A percentile compares a stretch with the other conserved stretches of the same genome.
These are phyloP conservation scores for Henricia sp. DNA, from an alignment of 53 echinoderm and acorn worm species.

Conservation along the genomic window DNA sequence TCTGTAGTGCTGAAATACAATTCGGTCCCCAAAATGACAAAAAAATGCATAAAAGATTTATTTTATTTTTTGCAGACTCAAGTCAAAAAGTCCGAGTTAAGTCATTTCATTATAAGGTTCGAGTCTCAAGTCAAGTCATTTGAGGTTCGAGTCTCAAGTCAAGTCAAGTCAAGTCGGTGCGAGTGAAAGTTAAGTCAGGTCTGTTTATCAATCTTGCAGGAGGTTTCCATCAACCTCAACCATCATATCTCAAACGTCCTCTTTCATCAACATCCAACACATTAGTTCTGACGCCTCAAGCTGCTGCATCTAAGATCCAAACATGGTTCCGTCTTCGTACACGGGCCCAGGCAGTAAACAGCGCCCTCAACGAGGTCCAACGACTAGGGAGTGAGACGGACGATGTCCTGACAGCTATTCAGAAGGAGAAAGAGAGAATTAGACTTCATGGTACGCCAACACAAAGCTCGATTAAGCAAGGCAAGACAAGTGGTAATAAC, in stretches of 20 bases:
- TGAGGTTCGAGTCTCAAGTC: too few relatives aligned
- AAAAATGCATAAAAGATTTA: too few relatives aligned
- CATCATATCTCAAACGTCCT: not conserved
- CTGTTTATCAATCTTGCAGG: too few relatives aligned
- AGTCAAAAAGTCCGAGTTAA: too few relatives aligned
- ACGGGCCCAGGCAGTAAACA: conserved; percentile 8
- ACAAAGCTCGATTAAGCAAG: not conserved
- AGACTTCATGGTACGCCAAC: conserved; percentile 15
- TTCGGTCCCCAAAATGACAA: too few relatives aligned
- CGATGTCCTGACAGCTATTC: conserved; percentile 41
- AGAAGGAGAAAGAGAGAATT: conserved; percentile 38
- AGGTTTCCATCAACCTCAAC: conserved; percentile 1
- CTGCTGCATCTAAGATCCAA: conserved; percentile 46
- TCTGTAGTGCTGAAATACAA: too few relatives aligned
- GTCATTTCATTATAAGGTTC: too few relatives aligned
- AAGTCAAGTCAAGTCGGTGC: too few relatives aligned
- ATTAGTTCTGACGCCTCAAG: not conserved
- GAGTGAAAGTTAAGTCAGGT: too few relatives aligned
- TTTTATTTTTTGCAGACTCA: too few relatives aligned
- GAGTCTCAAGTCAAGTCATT: too few relatives aligned
- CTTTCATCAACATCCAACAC: conserved; percentile 1
- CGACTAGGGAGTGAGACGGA: conserved; percentile 24
- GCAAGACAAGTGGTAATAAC: not conserved
- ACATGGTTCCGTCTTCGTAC: conserved; percentile 32
- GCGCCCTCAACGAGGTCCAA: conserved; percentile 16